These are phyloP conservation scores for Philereme vetulata DNA, from an alignment of 2,888 invertebrate genomes.

Conservation along the genomic window DNA sequence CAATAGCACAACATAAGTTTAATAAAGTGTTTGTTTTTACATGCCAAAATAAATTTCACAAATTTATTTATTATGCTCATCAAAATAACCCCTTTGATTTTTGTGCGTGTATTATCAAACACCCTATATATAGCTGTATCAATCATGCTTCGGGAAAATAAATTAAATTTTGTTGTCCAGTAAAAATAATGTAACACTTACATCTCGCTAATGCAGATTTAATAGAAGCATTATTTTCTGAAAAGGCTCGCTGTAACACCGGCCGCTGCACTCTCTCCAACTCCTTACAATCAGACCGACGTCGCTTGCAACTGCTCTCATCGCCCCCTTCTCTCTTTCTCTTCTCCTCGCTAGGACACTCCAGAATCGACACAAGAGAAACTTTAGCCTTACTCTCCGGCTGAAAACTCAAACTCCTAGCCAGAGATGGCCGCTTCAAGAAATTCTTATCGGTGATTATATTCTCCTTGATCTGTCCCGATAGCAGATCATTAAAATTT, in stretches of 20 bases:
- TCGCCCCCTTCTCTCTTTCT: conserved; percentile 69
- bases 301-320: conserved; percentile 55
- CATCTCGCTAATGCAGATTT: conserved; percentile 89
- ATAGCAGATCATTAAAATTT: conserved; percentile 66
- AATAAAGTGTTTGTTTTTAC: no score
- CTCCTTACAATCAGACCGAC: conserved; percentile 49
- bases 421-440: conserved; percentile 50
- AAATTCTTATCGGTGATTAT: conserved; percentile 50
- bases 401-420: conserved; percentile 66
- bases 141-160: no score
- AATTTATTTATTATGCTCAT: no score
- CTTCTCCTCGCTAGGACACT: conserved; percentile 57
- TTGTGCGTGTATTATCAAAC: no score
- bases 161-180: no score
- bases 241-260: conserved; percentile 85
- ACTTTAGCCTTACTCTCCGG: conserved; percentile 58
- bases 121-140: no score
- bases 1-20: no score
- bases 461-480: conserved; percentile 66
- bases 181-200: conserved; percentile 56
- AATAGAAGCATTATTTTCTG: conserved; percentile 91
- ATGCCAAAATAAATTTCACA: no score
- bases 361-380: conserved; percentile 60
- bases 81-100: no score
- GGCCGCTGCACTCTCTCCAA: conserved; percentile 55